phyloP scores from a whole-genome alignment of 2,797 vertebrate genomes.

The Oryzias sinensis region DNA sequence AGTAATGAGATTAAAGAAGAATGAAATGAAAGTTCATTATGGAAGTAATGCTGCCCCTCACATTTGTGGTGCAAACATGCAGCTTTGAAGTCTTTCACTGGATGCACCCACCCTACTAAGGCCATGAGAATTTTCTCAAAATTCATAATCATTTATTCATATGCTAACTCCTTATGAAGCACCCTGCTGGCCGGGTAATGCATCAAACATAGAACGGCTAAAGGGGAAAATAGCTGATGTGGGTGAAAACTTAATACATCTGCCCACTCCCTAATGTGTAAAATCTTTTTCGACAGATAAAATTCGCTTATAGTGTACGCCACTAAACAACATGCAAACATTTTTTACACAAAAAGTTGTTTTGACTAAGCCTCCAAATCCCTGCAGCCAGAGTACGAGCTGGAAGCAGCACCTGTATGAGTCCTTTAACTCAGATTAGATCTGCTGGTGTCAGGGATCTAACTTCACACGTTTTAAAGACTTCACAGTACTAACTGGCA shows the following conservation, averaged over 20 bases:
- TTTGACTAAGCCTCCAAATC: slow-evolving; percentile 43
- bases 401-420: slow-evolving; percentile 61
- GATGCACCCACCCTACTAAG: slow-evolving; percentile 44
- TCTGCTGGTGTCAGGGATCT: slow-evolving; percentile 45
- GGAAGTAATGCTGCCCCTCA: slow-evolving; percentile 58
- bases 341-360: slow-evolving; percentile 47
- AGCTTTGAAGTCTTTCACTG: slow-evolving; percentile 59
- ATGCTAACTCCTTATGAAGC: slow-evolving; percentile 63
- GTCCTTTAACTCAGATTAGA: slow-evolving; percentile 56
- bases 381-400: slow-evolving; percentile 42
- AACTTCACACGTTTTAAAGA: slow-evolving; percentile 48
- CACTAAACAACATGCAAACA: slow-evolving; percentile 24
- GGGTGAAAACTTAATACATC: slow-evolving; percentile 52
- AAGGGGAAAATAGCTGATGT: slow-evolving; percentile 59
- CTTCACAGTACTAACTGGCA: slow-evolving; percentile 24
- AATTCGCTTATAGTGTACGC: slow-evolving; percentile 60
- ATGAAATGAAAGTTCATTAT: slow-evolving; percentile 64
- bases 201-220: slow-evolving; percentile 67
- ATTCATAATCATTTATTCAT: slow-evolving; percentile 75
- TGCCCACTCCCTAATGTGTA: slow-evolving; percentile 39
- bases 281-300: slow-evolving; percentile 61
- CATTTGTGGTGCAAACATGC: slow-evolving; percentile 62
- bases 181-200: slow-evolving; percentile 63
- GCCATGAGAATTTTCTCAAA: slow-evolving; percentile 73
- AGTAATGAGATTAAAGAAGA: slow-evolving; percentile 80